Base-by-base conservation (phyloP, 2,113 vertebrate species). In the Artemisiospiza belli region DNA sequence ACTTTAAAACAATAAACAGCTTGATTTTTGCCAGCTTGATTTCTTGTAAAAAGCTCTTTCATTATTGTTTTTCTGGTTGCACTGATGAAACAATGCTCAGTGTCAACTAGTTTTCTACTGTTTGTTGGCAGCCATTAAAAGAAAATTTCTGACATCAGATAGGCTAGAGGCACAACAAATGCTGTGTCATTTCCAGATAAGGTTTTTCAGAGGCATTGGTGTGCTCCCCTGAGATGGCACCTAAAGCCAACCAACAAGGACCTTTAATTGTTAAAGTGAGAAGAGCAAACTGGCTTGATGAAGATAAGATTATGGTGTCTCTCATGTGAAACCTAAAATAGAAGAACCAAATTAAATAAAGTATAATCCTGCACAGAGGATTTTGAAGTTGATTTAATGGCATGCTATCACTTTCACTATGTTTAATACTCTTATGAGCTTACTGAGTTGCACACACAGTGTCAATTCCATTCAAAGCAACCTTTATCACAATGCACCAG, bases 171-270 rank as follows among this genome's bases (percentile, higher is more conserved):
- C 41, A 94, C 78, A 95, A 57, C 82, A 94, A 94, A 95, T 77
- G 30, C 22, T 95, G 80, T 94, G 93, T 78, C 49, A 33, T 86
- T 96, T 96, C 28, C 83, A 92, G 81, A 96, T 97, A 96, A 97
- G 54, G 11, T 61, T 91, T 92, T 96, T 94, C 84, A 83, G 31
- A 92, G 80, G 33, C 46, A 57, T 67, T 89, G 57, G 70, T 96
- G 43, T 3, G 28, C 54, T 95, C 57, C 41, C 28, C 5, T 85
- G 83, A 94, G 88, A 94, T 64, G 78, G 83, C 11, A 35, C 47
- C 43, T 92, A 85, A 96, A 97, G 54, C 27, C 59, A 89, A 23
- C 43, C 43, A 93, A 80, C 49, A 89, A 91, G 55, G 83, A 86
- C 62, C 46, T 49, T 82, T 39, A 11, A 88, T 90, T 96, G 67